Conservation (phyloP, 2,113 vertebrate species). For the Rhinichthys klamathensis region DNA sequence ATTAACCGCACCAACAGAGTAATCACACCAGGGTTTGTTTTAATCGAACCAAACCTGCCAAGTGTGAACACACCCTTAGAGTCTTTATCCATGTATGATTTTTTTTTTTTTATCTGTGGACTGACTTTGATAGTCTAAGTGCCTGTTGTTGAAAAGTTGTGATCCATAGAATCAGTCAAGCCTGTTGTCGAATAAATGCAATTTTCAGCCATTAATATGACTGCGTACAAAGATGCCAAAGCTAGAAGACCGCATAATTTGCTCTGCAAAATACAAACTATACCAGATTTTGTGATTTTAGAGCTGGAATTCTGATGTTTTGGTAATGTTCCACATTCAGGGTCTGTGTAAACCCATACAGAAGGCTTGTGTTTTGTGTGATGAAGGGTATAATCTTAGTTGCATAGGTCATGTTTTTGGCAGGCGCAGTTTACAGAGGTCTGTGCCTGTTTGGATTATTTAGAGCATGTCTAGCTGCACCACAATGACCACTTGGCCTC, state of each 20-base stretch:
- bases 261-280: neutral
- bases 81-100: neutral
- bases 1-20: no score
- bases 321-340: neutral
- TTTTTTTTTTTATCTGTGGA: neutral
- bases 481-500: constrained; percentile 43
- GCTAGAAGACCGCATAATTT: neutral
- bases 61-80: no score
- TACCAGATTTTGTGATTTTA: neutral
- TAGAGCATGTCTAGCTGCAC: constrained; percentile 19
- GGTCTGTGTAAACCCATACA: neutral
- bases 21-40: neutral
- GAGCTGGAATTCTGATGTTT: neutral
- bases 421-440: neutral
- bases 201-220: neutral
- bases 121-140: neutral
- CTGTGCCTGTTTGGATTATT: constrained; percentile 29
- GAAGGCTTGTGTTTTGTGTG: constrained; percentile 9
- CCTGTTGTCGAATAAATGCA: neutral
- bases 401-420: neutral
- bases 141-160: neutral
- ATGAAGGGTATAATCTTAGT: neutral
- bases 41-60: neutral
- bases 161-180: neutral
- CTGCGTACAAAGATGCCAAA: neutral